These are phyloP conservation scores for Dryobates pubescens DNA, from an alignment of 2,797 vertebrate genomes.

Conservation along the genomic window DNA sequence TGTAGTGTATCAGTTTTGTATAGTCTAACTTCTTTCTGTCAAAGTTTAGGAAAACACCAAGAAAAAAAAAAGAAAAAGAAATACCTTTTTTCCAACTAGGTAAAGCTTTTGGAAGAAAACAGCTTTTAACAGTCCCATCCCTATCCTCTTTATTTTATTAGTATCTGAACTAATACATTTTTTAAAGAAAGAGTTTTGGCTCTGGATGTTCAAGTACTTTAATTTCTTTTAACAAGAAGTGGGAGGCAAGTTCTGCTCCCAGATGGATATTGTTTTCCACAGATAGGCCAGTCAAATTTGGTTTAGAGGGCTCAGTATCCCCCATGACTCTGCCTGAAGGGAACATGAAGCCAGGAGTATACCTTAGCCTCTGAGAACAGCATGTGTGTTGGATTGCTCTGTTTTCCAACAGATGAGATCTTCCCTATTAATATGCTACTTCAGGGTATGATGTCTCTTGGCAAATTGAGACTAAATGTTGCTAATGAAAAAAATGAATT, in stretches of 20 bases:
- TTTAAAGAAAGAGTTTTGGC: background rate
- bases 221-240: background rate
- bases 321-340: background rate
- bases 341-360: background rate
- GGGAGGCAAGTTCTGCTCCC: background rate
- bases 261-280: background rate
- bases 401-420: background rate
- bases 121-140: background rate
- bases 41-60: background rate
- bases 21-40: background rate
- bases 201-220: background rate
- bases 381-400: background rate
- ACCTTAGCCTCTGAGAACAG: background rate
- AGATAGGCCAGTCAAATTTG: background rate
- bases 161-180: background rate
- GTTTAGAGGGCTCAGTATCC: background rate
- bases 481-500: background rate
- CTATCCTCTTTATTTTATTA: background rate
- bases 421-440: background rate
- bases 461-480: background rate
- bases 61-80: too few species aligned
- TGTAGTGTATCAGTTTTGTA: rapidly evolving
- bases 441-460: background rate
- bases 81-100: too few species aligned
- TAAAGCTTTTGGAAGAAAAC: background rate